These are phyloP conservation scores for Rhopalosiphum nymphaeae DNA, from an alignment of 2,888 invertebrate genomes.

Conservation along the genomic window DNA sequence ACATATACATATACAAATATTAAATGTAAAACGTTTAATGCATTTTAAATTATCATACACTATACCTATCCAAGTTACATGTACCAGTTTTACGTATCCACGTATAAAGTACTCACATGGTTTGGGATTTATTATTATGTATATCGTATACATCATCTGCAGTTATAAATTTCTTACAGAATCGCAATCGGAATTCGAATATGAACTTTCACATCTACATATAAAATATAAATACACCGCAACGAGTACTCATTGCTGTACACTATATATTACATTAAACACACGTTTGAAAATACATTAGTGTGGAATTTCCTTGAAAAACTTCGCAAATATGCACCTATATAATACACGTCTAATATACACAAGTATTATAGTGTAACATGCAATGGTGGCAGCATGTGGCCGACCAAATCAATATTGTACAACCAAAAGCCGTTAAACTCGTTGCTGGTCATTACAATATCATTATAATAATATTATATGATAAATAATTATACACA, in stretches of 20 bases:
- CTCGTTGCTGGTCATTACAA: neutral
- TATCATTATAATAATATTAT: neutral
- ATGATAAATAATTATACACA: no score
- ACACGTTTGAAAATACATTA: neutral
- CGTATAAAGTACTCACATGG: neutral
- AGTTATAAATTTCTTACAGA: neutral
- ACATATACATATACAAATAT: neutral
- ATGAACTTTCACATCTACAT: slow-evolving; percentile 44
- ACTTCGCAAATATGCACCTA: neutral
- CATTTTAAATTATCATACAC: neutral
- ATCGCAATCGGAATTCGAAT: neutral
- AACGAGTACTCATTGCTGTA: neutral
- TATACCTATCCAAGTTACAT: neutral
- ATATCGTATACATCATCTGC: neutral
- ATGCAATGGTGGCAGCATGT: neutral
- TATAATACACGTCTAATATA: neutral
- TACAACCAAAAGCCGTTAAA: neutral
- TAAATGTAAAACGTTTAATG: neutral
- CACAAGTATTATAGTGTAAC: neutral
- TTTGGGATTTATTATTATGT: neutral
- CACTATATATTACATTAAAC: neutral
- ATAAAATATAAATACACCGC: neutral
- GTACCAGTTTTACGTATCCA: neutral
- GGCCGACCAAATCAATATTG: neutral
- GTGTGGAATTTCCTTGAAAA: neutral